phyloP scores from a whole-genome alignment of 2,113 vertebrate genomes.

The Callithrix jacchus region DNA sequence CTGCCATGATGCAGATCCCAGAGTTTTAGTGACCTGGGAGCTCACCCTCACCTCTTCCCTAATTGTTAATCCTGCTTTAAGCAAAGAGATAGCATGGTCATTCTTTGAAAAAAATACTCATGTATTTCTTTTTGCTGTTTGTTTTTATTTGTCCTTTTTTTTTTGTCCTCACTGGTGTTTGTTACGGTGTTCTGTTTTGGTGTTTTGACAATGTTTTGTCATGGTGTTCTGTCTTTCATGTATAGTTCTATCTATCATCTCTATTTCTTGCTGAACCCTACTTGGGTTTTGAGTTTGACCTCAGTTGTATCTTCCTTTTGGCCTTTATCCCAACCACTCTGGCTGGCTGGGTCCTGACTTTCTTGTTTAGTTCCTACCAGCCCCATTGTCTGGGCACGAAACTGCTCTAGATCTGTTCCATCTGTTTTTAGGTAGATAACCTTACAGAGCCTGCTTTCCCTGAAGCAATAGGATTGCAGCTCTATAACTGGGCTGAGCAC shows the following conservation, averaged over 20 bases:
- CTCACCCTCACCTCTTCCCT: not conserved
- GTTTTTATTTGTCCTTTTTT: not conserved
- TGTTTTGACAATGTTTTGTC: not conserved
- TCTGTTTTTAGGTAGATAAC: constrained; percentile 49
- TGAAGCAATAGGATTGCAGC: not conserved
- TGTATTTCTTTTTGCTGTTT: not conserved
- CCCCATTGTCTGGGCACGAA: not conserved
- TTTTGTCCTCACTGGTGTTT: not conserved
- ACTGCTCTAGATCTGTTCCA: constrained; percentile 29
- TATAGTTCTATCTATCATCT: not conserved
- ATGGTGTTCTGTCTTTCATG: not conserved
- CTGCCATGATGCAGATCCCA: not conserved
- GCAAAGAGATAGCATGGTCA: not conserved
- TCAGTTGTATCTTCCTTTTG: not conserved
- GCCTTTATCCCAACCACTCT: constrained; percentile 40
- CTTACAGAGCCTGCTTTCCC: constrained; percentile 20
- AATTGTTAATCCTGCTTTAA: not conserved
- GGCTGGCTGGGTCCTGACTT: constrained; percentile 30
- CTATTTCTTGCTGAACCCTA: not conserved
- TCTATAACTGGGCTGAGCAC: not conserved
- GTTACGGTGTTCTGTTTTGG: not conserved
- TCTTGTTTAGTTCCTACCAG: constrained; percentile 18
- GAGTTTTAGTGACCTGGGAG: not conserved
- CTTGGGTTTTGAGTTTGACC: constrained; percentile 29
- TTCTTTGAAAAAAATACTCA: not conserved